Conservation (phyloP, 2,888 invertebrate genomes). For the Scaptodrosophila latifasciaeformis region DNA sequence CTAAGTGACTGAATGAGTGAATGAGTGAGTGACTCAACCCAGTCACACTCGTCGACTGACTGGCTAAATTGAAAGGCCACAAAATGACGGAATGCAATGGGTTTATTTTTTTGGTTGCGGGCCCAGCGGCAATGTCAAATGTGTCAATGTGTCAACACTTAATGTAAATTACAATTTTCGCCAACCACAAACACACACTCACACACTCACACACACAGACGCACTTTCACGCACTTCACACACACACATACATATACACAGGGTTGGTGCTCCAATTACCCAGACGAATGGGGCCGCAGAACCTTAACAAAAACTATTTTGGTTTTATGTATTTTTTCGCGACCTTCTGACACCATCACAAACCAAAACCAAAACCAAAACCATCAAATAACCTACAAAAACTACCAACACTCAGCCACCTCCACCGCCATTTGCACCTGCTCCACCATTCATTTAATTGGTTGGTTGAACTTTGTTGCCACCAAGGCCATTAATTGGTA, state of each 20-base stretch:
- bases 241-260: not conserved
- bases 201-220: not conserved
- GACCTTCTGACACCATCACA: slow-evolving; percentile 35
- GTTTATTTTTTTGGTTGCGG: no score
- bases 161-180: slow-evolving; percentile 61
- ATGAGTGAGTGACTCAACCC: not conserved
- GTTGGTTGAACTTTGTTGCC: slow-evolving; percentile 1
- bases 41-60: not conserved
- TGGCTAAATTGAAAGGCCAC: not conserved
- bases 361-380: not conserved
- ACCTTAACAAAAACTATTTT: slow-evolving; percentile 40
- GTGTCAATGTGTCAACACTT: slow-evolving; percentile 59
- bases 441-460: not conserved
- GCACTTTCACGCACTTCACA: not conserved
- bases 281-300: slow-evolving; percentile 30
- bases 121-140: slow-evolving; percentile 53
- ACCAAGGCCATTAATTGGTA: slow-evolving; percentile 39
- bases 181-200: slow-evolving; percentile 36
- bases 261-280: slow-evolving; percentile 48
- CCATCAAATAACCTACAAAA: not conserved
- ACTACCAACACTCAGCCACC: no score
- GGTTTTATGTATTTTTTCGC: slow-evolving; percentile 46
- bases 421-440: not conserved
- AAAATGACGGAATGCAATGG: slow-evolving; percentile 31
- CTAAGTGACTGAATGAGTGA: no score